Evolutionary conservation across 2,797 vertebrate species (phyloP).

Genomic region (Betta splendens): DNA sequence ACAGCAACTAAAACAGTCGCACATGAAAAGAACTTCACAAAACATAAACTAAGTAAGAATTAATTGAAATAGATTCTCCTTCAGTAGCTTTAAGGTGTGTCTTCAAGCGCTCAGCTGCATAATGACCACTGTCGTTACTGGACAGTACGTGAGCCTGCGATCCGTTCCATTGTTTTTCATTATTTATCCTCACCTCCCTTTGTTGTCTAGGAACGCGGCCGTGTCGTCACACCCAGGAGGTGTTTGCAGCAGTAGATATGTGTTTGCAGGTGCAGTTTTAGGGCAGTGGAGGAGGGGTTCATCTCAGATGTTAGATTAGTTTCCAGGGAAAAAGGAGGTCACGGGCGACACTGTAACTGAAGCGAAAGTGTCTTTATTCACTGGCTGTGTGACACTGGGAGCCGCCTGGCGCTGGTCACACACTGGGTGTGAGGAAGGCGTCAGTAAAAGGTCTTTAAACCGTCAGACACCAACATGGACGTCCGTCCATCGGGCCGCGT

Average conservation of each 20-base stretch:
- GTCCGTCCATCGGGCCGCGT: constrained; percentile 6
- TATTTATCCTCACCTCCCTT: constrained; percentile 7
- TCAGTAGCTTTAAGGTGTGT: too few species aligned
- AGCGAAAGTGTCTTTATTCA: constrained; percentile 26
- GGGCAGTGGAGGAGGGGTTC: background rate
- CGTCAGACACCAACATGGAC: background rate
- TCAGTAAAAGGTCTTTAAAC: constrained; percentile 15
- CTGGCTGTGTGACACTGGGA: background rate
- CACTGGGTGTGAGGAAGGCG: constrained; percentile 9
- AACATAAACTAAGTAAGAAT: too few species aligned
- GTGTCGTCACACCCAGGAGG: constrained; percentile 20
- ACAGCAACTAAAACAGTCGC: too few species aligned
- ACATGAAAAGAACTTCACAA: too few species aligned
- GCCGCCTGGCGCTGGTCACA: constrained; percentile 23
- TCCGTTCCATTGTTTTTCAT: too few species aligned
- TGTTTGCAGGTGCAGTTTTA: constrained; percentile 16
- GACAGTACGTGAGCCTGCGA: too few species aligned
- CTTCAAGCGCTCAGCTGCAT: too few species aligned
- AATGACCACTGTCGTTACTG: too few species aligned
- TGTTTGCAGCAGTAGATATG: too few species aligned
- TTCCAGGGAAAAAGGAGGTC: constrained; percentile 32
- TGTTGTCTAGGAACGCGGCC: constrained; percentile 21
- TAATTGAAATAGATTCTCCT: too few species aligned
- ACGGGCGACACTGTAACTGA: constrained; percentile 21
- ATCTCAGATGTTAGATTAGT: constrained; percentile 27